Base-by-base conservation (phyloP, 2,888 invertebrate genomes). In the Notodonta dromedarius region DNA sequence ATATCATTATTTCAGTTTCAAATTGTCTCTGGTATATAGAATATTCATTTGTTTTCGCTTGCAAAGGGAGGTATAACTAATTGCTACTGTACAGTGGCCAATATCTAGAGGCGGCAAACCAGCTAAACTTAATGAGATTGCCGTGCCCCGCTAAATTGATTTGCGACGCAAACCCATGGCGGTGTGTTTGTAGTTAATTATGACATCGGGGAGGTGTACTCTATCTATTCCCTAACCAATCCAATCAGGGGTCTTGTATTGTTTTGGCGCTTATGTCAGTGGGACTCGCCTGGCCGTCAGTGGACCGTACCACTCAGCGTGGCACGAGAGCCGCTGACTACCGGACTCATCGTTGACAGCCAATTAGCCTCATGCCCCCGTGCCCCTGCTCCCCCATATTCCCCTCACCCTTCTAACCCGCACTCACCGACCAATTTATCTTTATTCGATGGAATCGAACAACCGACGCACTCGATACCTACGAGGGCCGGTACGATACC, bases 301-400 rank as follows among this genome's bases (percentile, higher is more conserved):
- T 74, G 69, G 77, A 68, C 74, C 79, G 74, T 77, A 76, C 76
- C 83, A 84, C 83, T 83, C 82, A 71, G 70, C 76, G 69, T 69
- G 77, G 77, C 74, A 64, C 73, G 73, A 80, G 72, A 76, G 71
- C 72, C 69, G 73, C 79, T 77, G 71, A 76, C 77, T 80, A 83
- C 85, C 85, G 88, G 84, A 81, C 88, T 88, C 88, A 84, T 86
- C 84, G 86, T 84, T 92, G 93, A 93, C 93, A 93, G 83, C 90
- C 93, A 93, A 93, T 93, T 93, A 93, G 85, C 87, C 86, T 75
- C 79, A 66, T 84, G 79, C 83, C 87, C 86, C 79, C 77, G 70
- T 78, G 74, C 77, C 77, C 76, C 74, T 61, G 70, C 70, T 67
- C 72, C 69, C 77, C 73, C 75, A 70, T 73, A 70, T 70, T 73